phyloP scores from a whole-genome alignment of 2,113 vertebrate species.

The Pachyramphus minor region DNA sequence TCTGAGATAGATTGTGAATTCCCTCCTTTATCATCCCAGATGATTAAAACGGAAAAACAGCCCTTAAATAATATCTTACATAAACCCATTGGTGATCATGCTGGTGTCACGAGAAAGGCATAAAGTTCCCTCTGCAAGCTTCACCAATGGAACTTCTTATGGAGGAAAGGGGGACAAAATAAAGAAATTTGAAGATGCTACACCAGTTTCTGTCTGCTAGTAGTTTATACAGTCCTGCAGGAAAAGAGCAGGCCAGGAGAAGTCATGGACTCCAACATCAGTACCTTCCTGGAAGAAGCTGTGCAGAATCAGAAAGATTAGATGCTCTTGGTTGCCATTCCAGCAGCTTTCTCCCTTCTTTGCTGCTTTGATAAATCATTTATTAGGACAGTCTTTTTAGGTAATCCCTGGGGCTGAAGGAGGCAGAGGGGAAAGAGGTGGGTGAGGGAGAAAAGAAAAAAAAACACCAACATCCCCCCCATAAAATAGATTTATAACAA shows the following conservation, averaged over 20 bases:
- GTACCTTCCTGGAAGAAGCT: neutral
- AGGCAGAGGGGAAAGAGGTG: too few species aligned
- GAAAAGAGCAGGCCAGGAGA: neutral
- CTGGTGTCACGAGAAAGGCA: neutral
- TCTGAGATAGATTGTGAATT: neutral
- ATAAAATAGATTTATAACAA: slow-evolving; percentile 65
- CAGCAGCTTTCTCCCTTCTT: slow-evolving; percentile 18
- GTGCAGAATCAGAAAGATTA: neutral
- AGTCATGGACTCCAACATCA: neutral
- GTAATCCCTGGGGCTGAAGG: neutral
- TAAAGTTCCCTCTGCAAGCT: fast-evolving
- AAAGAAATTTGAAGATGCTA: neutral
- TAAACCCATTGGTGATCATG: neutral
- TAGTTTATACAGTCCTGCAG: neutral
- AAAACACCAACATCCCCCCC: neutral
- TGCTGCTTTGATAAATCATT: slow-evolving; percentile 53
- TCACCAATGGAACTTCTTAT: neutral
- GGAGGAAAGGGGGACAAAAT: neutral
- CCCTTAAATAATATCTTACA: neutral
- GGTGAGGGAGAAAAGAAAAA: too few species aligned
- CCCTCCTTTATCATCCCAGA: neutral
- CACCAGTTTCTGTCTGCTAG: neutral
- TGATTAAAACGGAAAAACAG: neutral
- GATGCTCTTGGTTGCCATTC: neutral
- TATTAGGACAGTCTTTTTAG: slow-evolving; percentile 41